Conservation (phyloP, 2,113 vertebrate genomes). For the Irena cyanogastra region DNA sequence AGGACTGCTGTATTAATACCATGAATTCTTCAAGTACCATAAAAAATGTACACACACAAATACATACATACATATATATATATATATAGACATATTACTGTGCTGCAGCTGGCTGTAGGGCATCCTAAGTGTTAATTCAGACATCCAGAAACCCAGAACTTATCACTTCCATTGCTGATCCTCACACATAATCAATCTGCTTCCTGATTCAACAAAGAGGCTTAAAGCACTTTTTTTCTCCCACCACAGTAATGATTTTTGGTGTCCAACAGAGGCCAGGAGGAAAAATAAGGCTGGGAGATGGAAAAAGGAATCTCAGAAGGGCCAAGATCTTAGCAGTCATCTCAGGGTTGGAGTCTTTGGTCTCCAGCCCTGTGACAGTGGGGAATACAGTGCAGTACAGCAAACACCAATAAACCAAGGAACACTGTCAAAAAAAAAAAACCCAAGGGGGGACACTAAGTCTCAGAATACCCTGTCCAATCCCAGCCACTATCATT, state of each 20-base stretch:
- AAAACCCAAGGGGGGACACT: accelerated
- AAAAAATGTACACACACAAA: neutral
- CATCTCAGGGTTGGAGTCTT: neutral
- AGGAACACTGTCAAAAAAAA: neutral
- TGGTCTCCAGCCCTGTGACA: neutral
- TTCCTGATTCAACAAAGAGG: neutral
- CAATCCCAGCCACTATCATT: neutral
- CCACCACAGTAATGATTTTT: neutral
- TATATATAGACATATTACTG: neutral
- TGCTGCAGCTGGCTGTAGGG: neutral
- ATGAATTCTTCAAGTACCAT: neutral
- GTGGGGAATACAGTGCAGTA: neutral
- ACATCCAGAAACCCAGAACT: neutral
- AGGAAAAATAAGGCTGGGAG: neutral
- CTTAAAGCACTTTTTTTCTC: neutral
- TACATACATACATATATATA: accelerated
- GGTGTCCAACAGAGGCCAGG: neutral
- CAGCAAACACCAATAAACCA: neutral
- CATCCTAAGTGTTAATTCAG: neutral
- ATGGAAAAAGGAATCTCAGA: neutral
- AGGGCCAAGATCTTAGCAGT: neutral
- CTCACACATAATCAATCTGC: neutral
- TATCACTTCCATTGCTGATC: neutral
- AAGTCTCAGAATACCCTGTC: neutral
- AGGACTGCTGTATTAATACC: neutral